These are phyloP conservation scores for Smittia sp. DNA, from an alignment of 2,888 invertebrate genomes.

Conservation along the genomic window DNA sequence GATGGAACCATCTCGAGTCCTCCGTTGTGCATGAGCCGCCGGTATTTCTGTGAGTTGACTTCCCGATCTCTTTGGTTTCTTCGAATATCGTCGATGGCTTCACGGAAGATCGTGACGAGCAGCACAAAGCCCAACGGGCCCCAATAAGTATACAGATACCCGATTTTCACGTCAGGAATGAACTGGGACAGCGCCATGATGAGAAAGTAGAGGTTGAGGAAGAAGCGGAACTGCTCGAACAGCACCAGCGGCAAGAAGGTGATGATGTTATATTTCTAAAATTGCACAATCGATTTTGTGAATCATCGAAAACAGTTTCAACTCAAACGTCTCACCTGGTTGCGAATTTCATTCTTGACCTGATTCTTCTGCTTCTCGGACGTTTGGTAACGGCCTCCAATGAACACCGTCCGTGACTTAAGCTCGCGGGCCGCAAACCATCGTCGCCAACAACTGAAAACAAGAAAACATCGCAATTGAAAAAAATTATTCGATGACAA, in stretches of 20 bases:
- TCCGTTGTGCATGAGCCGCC: slow-evolving; percentile 66
- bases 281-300: slow-evolving; percentile 43
- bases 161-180: slow-evolving; percentile 93
- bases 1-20: slow-evolving; percentile 76
- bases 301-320: slow-evolving; percentile 1
- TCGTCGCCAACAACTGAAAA: slow-evolving; percentile 71
- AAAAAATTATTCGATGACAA: slow-evolving; percentile 22
- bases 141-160: slow-evolving; percentile 99
- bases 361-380: slow-evolving; percentile 36
- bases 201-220: slow-evolving; percentile 96
- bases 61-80: slow-evolving; percentile 91
- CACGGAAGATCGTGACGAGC: slow-evolving; percentile 91
- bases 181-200: slow-evolving; percentile 98
- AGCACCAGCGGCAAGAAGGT: slow-evolving; percentile 89
- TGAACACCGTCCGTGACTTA: slow-evolving; percentile 70
- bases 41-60: slow-evolving; percentile 92
- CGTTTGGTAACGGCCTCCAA: slow-evolving; percentile 56
- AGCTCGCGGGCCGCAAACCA: slow-evolving; percentile 73
- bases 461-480: slow-evolving; percentile 37
- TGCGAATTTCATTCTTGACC: slow-evolving; percentile 83
- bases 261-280: slow-evolving; percentile 91
- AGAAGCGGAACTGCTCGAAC: slow-evolving; percentile 98
- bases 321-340: slow-evolving; percentile 61
- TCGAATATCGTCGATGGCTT: slow-evolving; percentile 94
- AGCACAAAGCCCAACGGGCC: slow-evolving; percentile 96